A percentile compares a stretch with the other conserved stretches of the same genome.
Evolutionary conservation across 2,113 vertebrate species (phyloP).

Genomic region (Guaruba guarouba): DNA sequence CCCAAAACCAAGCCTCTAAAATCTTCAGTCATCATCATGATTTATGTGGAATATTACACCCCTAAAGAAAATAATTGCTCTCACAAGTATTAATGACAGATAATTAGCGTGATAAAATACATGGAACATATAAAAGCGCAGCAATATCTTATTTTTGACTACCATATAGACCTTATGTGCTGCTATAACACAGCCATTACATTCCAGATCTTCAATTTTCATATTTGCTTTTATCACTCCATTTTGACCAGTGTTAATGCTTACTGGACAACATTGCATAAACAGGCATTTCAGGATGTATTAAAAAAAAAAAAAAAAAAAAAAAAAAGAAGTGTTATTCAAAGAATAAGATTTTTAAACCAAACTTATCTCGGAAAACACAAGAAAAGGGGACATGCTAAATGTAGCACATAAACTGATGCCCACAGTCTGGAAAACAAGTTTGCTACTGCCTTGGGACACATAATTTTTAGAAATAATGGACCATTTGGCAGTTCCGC

Average conservation of each 20-base stretch:
- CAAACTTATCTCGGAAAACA: background rate
- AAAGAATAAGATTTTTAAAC: background rate
- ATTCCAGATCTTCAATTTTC: background rate
- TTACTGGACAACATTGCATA: background rate
- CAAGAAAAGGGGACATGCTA: slow-evolving; percentile 20
- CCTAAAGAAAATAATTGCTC: slow-evolving; percentile 39
- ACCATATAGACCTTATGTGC: background rate
- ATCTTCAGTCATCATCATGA: background rate
- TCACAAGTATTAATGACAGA: slow-evolving; percentile 19
- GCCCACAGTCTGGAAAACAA: slow-evolving; percentile 68
- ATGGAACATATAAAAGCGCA: background rate
- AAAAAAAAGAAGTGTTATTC: background rate
- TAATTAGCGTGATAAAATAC: slow-evolving; percentile 36
- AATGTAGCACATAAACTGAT: slow-evolving; percentile 38
- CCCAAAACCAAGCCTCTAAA: background rate
- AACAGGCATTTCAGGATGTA: background rate
- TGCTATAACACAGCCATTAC: background rate
- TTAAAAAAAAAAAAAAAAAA: background rate
- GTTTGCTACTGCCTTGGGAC: slow-evolving; percentile 71
- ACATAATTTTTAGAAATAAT: slow-evolving; percentile 78
- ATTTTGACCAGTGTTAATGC: background rate
- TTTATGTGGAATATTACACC: background rate
- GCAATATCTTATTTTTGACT: slow-evolving; percentile 33
- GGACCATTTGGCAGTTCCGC: slow-evolving; percentile 75
- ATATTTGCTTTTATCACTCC: background rate